A percentile compares a stretch with the other conserved stretches of the same genome.
phyloP scores from a whole-genome alignment of 2,888 invertebrate species.

The Sabatieria punctata region DNA sequence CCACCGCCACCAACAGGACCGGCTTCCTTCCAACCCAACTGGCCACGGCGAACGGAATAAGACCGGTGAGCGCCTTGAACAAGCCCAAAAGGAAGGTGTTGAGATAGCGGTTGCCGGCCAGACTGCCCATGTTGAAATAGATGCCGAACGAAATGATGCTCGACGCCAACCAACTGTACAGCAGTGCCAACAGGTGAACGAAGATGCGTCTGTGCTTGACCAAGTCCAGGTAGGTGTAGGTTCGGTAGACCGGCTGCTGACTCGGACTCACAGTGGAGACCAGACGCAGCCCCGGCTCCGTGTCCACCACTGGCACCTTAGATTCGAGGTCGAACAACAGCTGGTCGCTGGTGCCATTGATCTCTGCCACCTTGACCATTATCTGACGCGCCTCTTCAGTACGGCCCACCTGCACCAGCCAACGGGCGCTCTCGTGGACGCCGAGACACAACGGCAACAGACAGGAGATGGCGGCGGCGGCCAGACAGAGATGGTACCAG shows the following conservation, averaged over 20 bases:
- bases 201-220: not conserved
- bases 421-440: conserved; percentile 8
- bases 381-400: conserved; percentile 1
- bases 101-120: conserved; percentile 8
- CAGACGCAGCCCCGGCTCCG: not conserved
- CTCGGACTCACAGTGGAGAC: not conserved
- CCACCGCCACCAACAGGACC: not conserved
- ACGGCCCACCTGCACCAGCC: conserved; percentile 8
- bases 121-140: conserved; percentile 5
- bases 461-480: not conserved
- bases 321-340: not conserved
- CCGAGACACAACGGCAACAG: not conserved
- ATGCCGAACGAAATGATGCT: conserved; percentile 9
- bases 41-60: conserved; percentile 6
- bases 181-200: conserved; percentile 1
- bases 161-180: conserved; percentile 10
- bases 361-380: not conserved
- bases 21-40: conserved; percentile 7
- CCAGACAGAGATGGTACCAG: conserved; percentile 5
- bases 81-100: conserved; percentile 6
- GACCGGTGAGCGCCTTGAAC: conserved; percentile 10
- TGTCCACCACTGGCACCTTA: not conserved
- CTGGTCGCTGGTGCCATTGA: not conserved
- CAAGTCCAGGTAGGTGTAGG: conserved; percentile 7
- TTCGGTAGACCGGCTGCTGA: not conserved